A percentile compares a stretch with the other conserved stretches of the same genome.
Conservation (phyloP, 2,888 invertebrate genomes). For the Saturnia japonica region DNA sequence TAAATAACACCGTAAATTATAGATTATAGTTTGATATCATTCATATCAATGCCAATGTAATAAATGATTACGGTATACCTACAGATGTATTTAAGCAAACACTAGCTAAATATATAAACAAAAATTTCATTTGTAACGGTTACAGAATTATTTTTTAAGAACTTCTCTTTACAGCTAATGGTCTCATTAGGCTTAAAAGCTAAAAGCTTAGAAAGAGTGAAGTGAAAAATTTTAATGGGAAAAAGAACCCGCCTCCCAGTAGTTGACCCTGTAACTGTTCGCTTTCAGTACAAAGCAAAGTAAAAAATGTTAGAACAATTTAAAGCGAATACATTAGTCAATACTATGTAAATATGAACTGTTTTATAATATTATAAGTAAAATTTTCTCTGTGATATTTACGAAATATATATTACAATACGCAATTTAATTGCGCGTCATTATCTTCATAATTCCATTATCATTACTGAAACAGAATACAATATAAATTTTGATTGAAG, state of each 20-base stretch:
- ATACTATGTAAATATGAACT: too few species aligned
- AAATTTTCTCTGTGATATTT: too few species aligned
- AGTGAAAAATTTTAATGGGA: background rate
- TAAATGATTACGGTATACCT: background rate
- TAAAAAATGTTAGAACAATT: background rate
- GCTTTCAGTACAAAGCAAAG: background rate
- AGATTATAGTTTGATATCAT: background rate
- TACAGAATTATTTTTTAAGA: too few species aligned
- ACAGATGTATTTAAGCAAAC: background rate
- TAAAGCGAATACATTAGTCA: background rate
- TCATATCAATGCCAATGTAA: too few species aligned
- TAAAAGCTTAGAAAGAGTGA: background rate
- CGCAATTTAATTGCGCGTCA: too few species aligned
- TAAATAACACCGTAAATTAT: background rate
- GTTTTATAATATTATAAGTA: too few species aligned
- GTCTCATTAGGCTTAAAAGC: background rate
- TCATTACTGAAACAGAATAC: too few species aligned
- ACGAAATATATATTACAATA: too few species aligned
- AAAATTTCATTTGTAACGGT: background rate
- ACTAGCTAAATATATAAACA: background rate
- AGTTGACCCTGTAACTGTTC: background rate
- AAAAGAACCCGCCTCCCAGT: background rate
- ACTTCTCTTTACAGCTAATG: background rate
- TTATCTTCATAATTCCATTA: too few species aligned
- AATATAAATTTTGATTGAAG: too few species aligned